Percentiles rank a stretch among this genome's conserved stretches.
Conservation (phyloP, 2,113 vertebrate genomes). For the Lanius collurio region DNA sequence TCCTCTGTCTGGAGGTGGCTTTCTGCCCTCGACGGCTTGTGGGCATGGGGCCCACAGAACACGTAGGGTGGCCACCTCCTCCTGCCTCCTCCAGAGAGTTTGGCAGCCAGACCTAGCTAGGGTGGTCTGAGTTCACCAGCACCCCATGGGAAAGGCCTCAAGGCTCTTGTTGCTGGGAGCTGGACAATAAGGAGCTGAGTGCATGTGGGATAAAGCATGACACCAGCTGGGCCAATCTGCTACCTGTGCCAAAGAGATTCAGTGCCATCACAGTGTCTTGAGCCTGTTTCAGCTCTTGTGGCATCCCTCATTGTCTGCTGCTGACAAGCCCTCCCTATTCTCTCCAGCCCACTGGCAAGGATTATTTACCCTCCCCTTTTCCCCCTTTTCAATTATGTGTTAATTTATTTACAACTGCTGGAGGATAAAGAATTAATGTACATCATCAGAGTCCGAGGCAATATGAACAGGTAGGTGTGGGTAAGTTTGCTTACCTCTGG, state of each 20-base stretch:
- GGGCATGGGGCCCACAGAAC: background rate
- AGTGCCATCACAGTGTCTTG: background rate
- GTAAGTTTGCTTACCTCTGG: conserved; percentile 92
- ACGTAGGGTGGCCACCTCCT: background rate
- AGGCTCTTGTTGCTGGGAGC: conserved; percentile 43
- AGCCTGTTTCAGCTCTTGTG: conserved; percentile 7
- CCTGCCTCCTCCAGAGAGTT: background rate
- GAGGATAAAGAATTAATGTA: conserved; percentile 6
- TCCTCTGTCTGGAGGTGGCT: background rate
- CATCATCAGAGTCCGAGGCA: background rate
- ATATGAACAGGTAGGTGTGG: background rate
- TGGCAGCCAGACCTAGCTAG: background rate
- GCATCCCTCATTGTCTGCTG: conserved; percentile 36
- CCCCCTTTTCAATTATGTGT: background rate
- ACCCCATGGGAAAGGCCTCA: conserved; percentile 34
- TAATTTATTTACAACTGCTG: conserved; percentile 32
- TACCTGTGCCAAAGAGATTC: background rate
- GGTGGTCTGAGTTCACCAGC: background rate
- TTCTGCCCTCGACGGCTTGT: background rate
- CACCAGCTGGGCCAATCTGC: conserved; percentile 25
- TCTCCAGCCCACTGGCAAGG: background rate
- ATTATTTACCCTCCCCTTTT: background rate
- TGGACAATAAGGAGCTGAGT: background rate
- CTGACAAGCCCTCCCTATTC: conserved; percentile 12
- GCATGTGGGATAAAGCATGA: background rate